Base-by-base conservation (phyloP, 2,113 vertebrate genomes). In the Ophthalmotilapia sp. region DNA sequence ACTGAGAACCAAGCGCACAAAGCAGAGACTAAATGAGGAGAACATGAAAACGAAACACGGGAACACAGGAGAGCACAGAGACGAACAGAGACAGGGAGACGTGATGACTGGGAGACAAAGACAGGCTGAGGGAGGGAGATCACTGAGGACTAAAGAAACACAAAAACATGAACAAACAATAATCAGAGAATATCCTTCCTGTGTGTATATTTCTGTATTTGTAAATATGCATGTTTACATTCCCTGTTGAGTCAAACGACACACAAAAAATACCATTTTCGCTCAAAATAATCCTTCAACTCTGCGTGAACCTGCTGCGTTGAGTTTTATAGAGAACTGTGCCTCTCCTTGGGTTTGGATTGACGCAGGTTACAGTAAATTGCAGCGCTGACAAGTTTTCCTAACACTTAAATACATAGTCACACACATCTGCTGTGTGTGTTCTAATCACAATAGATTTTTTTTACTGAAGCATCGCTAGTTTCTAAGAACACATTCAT, bases 121-220 rank as follows among this genome's bases (percentile, higher is more conserved):
- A 3, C 4, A 5, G 56, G 26, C 26, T 31, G 56, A 58, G 8
- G 14, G 13, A 12, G 5, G 5, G 9, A 53, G 55, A 29, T 29
- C 23, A 29, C 55, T 0, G 23, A 0, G 13, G 9, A 0, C 55
- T 0, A 60, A 31, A 31, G 26, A 60, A 31, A 60, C 15, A 17
- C 14, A 2, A 10, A 60, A 31, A 60, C 56, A 60, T 60, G 29
- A 0, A 33, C 29, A 33, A 31, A 6, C 56, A 31, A 31, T 31
- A 60, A 60, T 60, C 56, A 60, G 9, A 31, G 56, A 31, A 31
- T 60, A 31, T 60, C 14, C 10, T 54, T 54, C 51, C 5, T 6
- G 26, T 17, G 17, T 62, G 9, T 31, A 38, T 26, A 45, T 21
- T 65, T 77, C 36, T 14, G n/a, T 80, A 7, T 79, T 68, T 65